A percentile compares a stretch with the other conserved stretches of the same genome.
Conservation (phyloP, 2,797 vertebrate species). For the Balearica regulorum region DNA sequence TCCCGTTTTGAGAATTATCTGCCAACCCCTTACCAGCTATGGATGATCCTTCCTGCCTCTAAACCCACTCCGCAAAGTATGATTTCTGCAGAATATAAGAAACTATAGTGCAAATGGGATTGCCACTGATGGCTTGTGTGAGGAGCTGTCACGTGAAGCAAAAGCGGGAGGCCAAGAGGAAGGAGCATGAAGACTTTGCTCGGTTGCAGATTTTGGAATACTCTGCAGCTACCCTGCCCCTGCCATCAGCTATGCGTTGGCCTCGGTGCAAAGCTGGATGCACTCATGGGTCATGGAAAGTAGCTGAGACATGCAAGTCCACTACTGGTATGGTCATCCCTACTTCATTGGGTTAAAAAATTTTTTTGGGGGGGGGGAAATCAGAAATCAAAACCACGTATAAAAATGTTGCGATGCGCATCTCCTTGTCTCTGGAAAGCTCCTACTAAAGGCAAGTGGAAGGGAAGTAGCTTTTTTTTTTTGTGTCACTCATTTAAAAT, state of each 20-base stretch:
- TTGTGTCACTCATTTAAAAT: neutral
- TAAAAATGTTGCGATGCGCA: rapidly evolving
- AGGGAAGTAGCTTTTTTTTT: neutral
- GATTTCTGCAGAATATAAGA: neutral
- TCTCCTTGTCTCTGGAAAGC: neutral
- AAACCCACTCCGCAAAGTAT: neutral
- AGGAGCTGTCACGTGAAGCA: neutral
- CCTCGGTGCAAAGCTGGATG: neutral
- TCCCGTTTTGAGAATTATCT: neutral
- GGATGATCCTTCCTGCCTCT: neutral
- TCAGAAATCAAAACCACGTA: neutral
- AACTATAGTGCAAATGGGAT: neutral
- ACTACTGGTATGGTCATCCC: neutral
- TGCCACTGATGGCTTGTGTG: rapidly evolving
- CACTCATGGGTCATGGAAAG: neutral
- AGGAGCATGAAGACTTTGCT: neutral
- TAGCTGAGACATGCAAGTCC: neutral
- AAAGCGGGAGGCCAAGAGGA: neutral
- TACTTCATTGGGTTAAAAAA: neutral
- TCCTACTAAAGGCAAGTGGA: neutral
- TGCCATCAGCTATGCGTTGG: neutral
- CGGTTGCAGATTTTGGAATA: neutral
- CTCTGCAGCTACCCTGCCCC: neutral
- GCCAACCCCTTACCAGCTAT: no score
- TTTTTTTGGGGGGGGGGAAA: rapidly evolving